These are phyloP conservation scores for Rhinoraja longicauda DNA, from an alignment of 2,797 vertebrate species.

Conservation along the genomic window DNA sequence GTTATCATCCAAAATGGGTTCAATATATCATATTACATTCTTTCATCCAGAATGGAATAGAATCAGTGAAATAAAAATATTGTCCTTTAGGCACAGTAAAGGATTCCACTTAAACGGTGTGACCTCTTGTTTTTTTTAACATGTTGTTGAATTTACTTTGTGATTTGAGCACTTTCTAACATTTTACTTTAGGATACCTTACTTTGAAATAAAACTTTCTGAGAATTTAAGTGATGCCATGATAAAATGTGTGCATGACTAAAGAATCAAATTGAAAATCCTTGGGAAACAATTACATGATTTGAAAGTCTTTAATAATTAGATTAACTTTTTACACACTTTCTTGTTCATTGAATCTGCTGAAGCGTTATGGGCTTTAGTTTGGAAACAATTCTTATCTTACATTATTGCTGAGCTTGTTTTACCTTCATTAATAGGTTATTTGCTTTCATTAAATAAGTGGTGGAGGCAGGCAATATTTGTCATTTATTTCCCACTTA, in stretches of 20 bases:
- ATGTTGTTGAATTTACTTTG: background rate
- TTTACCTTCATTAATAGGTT: background rate
- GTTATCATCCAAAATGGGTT: background rate
- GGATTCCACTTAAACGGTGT: background rate
- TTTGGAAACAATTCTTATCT: background rate
- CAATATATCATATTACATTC: background rate
- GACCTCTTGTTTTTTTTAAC: background rate
- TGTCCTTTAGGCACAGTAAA: too few species aligned
- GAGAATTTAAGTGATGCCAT: background rate
- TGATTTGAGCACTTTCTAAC: background rate
- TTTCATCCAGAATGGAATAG: background rate
- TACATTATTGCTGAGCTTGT: background rate
- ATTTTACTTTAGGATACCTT: background rate
- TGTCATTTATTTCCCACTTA: background rate
- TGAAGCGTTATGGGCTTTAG: conserved; percentile 20
- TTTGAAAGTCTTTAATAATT: conserved; percentile 8
- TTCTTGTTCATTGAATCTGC: conserved; percentile 3
- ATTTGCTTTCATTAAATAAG: background rate
- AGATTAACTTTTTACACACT: conserved; percentile 3
- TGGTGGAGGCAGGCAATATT: background rate
- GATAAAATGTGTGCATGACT: conserved; percentile 1
- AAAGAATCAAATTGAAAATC: conserved; percentile 30
- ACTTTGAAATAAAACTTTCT: background rate
- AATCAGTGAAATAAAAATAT: background rate
- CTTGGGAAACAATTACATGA: conserved; percentile 18